phyloP scores from a whole-genome alignment of 2,888 invertebrate species.

The Eucriotettix oculatus region DNA sequence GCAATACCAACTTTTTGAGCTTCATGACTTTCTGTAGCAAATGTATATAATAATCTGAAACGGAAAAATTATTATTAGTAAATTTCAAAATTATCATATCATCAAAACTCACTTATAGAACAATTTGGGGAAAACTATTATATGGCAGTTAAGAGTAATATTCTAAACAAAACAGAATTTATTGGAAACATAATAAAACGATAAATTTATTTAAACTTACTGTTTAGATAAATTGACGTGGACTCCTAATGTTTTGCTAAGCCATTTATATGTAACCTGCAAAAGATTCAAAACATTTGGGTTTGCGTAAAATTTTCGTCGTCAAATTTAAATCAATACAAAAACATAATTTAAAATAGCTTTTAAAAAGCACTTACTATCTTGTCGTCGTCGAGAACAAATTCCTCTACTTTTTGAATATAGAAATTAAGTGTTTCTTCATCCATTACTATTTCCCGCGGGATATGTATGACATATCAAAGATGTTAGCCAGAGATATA shows the following conservation, averaged over 20 bases:
- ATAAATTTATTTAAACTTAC: conserved; percentile 14
- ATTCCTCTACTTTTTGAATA: conserved; percentile 2
- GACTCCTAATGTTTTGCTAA: conserved; percentile 26
- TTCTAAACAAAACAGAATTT: too few species aligned
- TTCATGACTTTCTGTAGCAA: conserved; percentile 17
- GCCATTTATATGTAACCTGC: conserved; percentile 30
- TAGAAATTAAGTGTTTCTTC: background rate
- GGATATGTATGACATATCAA: too few species aligned
- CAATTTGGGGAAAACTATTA: too few species aligned
- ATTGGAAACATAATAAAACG: too few species aligned
- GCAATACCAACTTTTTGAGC: conserved; percentile 16
- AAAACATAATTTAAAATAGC: conserved; percentile 1
- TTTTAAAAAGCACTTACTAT: conserved; percentile 14
- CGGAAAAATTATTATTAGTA: background rate
- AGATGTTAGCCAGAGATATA: too few species aligned
- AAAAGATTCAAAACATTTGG: background rate
- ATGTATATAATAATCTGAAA: conserved; percentile 21
- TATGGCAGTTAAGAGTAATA: too few species aligned
- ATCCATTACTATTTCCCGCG: background rate
- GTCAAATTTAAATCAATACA: conserved; percentile 1
- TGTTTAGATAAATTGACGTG: conserved; percentile 29
- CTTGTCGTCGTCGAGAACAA: conserved; percentile 19
- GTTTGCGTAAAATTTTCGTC: too few species aligned
- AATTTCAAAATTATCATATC: too few species aligned
- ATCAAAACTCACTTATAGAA: too few species aligned